phyloP scores from a whole-genome alignment of 2,113 vertebrate genomes.

The Sorex araneus region DNA sequence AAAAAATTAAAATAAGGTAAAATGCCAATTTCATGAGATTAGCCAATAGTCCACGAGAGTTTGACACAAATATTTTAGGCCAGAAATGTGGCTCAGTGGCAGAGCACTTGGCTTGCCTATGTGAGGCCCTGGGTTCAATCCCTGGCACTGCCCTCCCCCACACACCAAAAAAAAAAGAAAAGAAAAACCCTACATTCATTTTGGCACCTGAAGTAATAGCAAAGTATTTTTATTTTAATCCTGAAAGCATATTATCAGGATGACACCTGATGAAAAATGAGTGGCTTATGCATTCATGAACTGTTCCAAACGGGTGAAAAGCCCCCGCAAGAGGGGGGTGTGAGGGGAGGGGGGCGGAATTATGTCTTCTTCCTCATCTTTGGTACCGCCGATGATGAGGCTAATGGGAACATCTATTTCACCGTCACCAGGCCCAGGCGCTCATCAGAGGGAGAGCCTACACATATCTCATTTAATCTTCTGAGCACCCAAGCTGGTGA shows the following conservation, averaged over 20 bases:
- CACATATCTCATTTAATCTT: conserved; percentile 1
- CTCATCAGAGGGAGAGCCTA: not conserved
- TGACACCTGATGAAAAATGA: not conserved
- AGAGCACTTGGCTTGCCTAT: too few species aligned
- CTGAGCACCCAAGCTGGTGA: conserved; percentile 4
- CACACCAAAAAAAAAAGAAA: too few species aligned
- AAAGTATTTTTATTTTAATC: not conserved
- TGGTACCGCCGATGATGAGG: not conserved
- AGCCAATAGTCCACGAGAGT: not conserved
- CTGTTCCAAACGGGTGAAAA: not conserved
- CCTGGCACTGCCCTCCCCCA: too few species aligned
- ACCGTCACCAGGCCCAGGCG: not conserved
- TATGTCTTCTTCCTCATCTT: not conserved
- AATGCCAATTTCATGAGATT: conserved; percentile 55
- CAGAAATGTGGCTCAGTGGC: too few species aligned
- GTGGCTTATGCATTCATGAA: not conserved
- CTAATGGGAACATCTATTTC: not conserved
- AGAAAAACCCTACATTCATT: not conserved
- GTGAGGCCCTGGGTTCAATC: too few species aligned
- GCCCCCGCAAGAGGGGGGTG: not conserved
- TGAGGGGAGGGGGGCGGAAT: not conserved
- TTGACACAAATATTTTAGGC: not conserved
- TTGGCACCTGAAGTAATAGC: conserved; percentile 9
- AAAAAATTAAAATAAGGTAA: too few species aligned
- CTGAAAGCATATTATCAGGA: conserved; percentile 4